Conservation (phyloP, 2,888 invertebrate species). For the Apamea epomidion region DNA sequence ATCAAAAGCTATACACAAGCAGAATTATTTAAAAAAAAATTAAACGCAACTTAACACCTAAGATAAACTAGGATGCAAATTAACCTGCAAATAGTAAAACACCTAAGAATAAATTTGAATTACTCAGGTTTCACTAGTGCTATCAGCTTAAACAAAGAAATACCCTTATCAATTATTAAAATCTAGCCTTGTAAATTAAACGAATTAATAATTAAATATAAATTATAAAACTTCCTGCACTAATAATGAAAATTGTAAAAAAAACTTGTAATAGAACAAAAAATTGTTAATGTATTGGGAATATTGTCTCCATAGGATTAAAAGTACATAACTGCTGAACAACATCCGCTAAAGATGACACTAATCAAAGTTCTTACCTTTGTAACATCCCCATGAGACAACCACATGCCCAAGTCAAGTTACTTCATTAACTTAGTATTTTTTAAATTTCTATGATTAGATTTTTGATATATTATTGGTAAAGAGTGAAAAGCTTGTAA, state of each 20-base stretch:
- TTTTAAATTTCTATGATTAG: not conserved
- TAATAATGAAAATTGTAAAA: not conserved
- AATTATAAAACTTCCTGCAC: not conserved
- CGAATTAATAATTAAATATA: not conserved
- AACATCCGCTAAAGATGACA: not conserved
- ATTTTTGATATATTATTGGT: not conserved
- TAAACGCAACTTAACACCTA: no score
- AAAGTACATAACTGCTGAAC: not conserved
- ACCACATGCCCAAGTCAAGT: not conserved
- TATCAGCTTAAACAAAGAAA: not conserved
- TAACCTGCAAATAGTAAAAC: not conserved
- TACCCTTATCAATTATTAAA: no score
- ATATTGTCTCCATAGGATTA: no score
- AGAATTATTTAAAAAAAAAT: no score
- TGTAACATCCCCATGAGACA: not conserved
- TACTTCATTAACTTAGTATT: not conserved
- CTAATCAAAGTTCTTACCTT: not conserved
- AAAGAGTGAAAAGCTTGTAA: not conserved
- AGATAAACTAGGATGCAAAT: not conserved
- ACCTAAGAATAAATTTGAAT: not conserved
- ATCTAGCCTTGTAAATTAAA: not conserved
- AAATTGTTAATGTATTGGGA: no score
- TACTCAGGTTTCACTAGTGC: not conserved
- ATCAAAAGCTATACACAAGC: no score
- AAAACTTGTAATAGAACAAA: not conserved